Conservation (phyloP, 2,797 vertebrate species). For the Holocentrus rufus region DNA sequence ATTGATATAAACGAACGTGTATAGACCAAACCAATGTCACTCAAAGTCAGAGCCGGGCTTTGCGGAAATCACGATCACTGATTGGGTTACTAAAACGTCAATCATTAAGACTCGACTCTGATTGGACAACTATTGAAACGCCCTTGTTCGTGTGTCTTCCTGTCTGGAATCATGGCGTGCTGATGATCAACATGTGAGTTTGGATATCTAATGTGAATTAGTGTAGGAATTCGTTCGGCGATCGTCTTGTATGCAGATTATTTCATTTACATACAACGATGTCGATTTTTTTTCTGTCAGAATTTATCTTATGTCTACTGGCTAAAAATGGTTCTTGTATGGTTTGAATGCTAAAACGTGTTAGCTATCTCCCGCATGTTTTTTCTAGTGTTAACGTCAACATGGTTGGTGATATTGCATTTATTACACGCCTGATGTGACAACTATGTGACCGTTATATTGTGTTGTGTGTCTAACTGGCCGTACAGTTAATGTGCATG, state of each 20-base stretch:
- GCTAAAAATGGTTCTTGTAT: neutral
- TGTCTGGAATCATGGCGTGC: slow-evolving; percentile 73
- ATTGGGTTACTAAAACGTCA: slow-evolving; percentile 44
- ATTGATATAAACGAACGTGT: fast-evolving
- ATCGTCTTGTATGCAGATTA: fast-evolving
- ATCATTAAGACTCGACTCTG: slow-evolving; percentile 6
- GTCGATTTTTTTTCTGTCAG: fast-evolving
- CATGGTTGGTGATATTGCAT: neutral
- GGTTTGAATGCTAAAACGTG: neutral
- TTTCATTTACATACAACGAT: fast-evolving
- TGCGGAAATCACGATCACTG: fast-evolving
- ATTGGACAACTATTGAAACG: slow-evolving; percentile 60
- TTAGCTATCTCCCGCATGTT: neutral
- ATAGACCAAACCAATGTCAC: slow-evolving; percentile 23
- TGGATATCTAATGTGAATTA: slow-evolving; percentile 9
- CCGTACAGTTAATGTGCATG: neutral
- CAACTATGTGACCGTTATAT: neutral
- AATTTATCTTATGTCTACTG: fast-evolving
- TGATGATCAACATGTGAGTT: slow-evolving; percentile 80
- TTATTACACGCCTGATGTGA: neutral
- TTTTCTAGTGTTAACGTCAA: neutral
- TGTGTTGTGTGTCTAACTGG: neutral
- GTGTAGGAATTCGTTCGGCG: neutral
- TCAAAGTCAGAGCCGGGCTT: neutral
- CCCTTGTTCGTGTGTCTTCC: slow-evolving; percentile 62